Conservation (phyloP, 1,140 invertebrate genomes). For the Anthonomus grandis region DNA sequence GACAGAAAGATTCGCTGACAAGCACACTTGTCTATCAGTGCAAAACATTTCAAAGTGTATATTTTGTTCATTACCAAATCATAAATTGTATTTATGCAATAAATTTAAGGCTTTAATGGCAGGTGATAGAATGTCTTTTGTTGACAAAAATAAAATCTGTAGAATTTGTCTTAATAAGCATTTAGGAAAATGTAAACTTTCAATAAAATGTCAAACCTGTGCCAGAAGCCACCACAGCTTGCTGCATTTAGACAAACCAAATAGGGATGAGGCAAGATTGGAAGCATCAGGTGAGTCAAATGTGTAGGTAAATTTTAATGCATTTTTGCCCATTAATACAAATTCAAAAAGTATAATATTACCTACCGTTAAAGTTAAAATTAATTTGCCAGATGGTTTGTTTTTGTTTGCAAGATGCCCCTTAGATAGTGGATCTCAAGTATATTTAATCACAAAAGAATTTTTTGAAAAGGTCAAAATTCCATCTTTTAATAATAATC, state of each 20-base stretch:
- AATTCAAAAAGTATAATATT: too few species aligned
- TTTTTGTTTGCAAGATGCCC: not conserved
- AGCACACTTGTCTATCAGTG: not conserved
- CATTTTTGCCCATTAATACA: not conserved
- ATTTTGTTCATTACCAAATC: not conserved
- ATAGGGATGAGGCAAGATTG: not conserved
- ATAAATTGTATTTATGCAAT: not conserved
- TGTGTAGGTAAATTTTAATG: not conserved
- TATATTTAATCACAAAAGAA: not conserved
- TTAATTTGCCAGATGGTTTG: not conserved
- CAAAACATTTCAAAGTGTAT: not conserved
- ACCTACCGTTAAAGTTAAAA: not conserved
- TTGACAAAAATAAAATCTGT: not conserved
- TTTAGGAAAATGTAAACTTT: not conserved
- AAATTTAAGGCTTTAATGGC: not conserved
- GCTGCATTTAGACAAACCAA: not conserved
- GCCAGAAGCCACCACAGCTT: not conserved
- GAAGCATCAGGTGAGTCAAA: not conserved
- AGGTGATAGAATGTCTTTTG: not conserved
- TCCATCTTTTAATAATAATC: not conserved
- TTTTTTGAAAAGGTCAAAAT: not conserved
- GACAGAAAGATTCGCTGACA: not conserved
- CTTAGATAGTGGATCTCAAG: conserved; percentile 5
- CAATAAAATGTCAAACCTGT: too few species aligned
- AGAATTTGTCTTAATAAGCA: not conserved